These are phyloP conservation scores for Ferrisia virgata DNA, from an alignment of 2,888 invertebrate species.

Conservation along the genomic window DNA sequence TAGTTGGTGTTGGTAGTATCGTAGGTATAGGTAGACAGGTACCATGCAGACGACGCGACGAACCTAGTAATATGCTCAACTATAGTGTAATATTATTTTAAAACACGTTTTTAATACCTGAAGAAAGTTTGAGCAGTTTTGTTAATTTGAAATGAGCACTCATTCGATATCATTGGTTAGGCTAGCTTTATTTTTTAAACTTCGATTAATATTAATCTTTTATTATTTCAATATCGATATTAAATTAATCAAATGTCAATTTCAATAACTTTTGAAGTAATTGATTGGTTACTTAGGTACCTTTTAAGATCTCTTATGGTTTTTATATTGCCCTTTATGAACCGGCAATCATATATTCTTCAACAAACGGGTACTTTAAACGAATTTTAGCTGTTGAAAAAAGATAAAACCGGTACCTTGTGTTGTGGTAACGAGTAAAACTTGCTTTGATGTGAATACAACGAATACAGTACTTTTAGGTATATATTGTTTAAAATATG, in stretches of 20 bases:
- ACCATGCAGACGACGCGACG: too few relatives aligned
- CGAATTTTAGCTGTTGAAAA: background rate
- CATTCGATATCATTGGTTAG: background rate
- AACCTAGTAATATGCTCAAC: too few relatives aligned
- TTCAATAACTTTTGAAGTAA: background rate
- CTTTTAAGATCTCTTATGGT: background rate
- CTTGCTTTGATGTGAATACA: background rate
- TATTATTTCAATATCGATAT: background rate
- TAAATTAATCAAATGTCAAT: background rate
- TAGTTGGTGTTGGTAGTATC: too few relatives aligned
- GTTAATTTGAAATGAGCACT: background rate
- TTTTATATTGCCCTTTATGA: background rate
- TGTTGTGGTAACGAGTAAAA: background rate
- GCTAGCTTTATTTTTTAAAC: background rate
- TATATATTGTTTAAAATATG: background rate
- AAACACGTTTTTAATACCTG: too few relatives aligned
- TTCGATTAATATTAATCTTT: background rate
- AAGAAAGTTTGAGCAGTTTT: background rate
- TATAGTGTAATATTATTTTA: background rate
- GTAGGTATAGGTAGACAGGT: too few relatives aligned
- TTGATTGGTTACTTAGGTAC: too few relatives aligned
- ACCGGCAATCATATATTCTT: background rate
- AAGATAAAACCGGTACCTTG: background rate
- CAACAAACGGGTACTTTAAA: background rate
- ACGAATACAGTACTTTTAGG: background rate